phyloP scores from a whole-genome alignment of 2,888 invertebrate species.

The Phengaris arion region DNA sequence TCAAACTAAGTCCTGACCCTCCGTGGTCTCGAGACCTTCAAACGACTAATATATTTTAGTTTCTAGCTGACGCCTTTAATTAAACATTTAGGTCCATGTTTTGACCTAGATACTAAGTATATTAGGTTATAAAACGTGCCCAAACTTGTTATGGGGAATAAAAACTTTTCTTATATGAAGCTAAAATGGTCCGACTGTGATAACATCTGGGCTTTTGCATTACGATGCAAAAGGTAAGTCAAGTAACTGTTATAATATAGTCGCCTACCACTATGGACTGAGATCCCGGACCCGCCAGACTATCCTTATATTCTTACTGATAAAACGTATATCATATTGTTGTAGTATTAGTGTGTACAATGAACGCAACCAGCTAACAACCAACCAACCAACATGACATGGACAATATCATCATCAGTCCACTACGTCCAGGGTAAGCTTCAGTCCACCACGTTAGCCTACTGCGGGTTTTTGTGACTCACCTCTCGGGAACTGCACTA shows the following conservation, averaged over 20 bases:
- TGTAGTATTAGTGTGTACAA: too few species aligned
- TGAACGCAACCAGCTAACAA: too few species aligned
- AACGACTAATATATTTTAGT: background rate
- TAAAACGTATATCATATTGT: too few species aligned
- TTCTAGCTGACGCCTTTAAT: background rate
- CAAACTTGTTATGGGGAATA: background rate
- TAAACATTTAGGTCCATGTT: background rate
- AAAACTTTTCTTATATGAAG: background rate
- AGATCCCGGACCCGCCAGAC: too few species aligned
- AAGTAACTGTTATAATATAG: too few species aligned
- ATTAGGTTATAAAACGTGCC: background rate
- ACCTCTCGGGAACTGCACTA: constrained; percentile 66
- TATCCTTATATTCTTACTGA: too few species aligned
- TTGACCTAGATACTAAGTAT: background rate
- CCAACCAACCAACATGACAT: too few species aligned
- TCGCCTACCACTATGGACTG: too few species aligned
- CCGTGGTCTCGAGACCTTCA: background rate
- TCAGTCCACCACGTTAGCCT: too few species aligned
- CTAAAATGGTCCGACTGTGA: background rate
- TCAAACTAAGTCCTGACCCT: background rate
- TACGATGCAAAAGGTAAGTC: background rate
- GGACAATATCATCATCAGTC: too few species aligned
- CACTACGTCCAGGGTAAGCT: too few species aligned
- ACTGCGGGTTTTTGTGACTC: constrained; percentile 24
- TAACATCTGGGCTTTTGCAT: background rate